Evolutionary conservation across 1,140 invertebrate genomes (phyloP).

Genomic region (Trachymyrmex cornetzi): DNA sequence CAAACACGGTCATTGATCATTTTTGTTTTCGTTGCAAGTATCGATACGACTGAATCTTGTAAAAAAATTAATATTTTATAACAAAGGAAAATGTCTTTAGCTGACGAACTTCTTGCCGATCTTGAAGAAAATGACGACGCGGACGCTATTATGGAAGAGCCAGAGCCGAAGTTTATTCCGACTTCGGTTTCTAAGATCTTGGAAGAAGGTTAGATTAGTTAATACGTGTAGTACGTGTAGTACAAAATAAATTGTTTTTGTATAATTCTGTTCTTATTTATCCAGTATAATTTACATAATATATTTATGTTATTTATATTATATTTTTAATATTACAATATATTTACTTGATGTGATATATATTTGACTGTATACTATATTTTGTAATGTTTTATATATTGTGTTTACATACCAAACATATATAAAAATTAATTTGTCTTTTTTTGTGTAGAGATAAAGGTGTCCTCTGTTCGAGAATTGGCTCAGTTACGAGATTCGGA

Average conservation of each 20-base stretch:
- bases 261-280: constrained; percentile 3
- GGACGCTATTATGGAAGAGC: constrained; percentile 87
- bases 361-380: no score
- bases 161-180: constrained; percentile 85
- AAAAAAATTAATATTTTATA: neutral
- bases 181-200: constrained; percentile 87
- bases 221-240: no score
- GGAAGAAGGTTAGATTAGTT: constrained; percentile 89
- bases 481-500: constrained; percentile 95
- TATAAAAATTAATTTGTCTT: neutral
- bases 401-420: neutral
- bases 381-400: constrained; percentile 26
- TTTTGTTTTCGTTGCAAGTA: no score
- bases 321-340: no score
- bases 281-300: neutral
- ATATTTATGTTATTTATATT: neutral
- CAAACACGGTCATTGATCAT: no score
- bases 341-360: no score
- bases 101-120: constrained; percentile 97
- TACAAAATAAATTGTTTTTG: neutral
- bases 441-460: constrained; percentile 84
- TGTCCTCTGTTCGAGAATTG: constrained; percentile 92
- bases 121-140: constrained; percentile 96
- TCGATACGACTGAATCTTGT: no score
- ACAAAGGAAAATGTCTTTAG: constrained; percentile 92